Evolutionary conservation across 2,113 vertebrate genomes (phyloP).

Genomic region (Hippoglossus stenolepis): DNA sequence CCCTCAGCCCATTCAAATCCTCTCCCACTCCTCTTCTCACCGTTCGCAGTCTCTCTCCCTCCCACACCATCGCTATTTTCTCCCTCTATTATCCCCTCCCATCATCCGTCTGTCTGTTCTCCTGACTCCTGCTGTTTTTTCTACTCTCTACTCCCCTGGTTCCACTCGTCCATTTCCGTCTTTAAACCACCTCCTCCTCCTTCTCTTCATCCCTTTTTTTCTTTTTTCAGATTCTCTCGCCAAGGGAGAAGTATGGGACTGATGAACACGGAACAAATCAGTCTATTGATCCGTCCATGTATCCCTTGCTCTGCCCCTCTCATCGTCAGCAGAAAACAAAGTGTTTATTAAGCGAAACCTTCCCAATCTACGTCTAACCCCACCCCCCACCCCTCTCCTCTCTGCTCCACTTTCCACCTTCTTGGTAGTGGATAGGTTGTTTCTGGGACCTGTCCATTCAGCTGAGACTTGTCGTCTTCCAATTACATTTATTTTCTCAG

Average conservation of each 20-base stretch:
- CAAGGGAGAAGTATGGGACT: slow-evolving; percentile 51
- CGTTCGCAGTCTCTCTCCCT: slow-evolving; percentile 28
- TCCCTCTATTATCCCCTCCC: slow-evolving; percentile 35
- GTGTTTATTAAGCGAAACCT: slow-evolving; percentile 82
- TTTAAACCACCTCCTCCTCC: slow-evolving; percentile 28
- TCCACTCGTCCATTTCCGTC: slow-evolving; percentile 49
- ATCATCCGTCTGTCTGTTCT: slow-evolving; percentile 49
- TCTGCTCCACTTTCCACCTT: slow-evolving; percentile 5
- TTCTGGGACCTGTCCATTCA: slow-evolving; percentile 57
- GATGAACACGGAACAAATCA: slow-evolving; percentile 77
- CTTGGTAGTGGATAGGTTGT: slow-evolving; percentile 48
- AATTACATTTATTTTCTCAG: slow-evolving; percentile 64
- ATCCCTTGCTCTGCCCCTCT: slow-evolving; percentile 64
- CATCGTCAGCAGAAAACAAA: slow-evolving; percentile 83
- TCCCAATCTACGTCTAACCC: slow-evolving; percentile 57
- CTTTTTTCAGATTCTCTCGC: slow-evolving; percentile 41
- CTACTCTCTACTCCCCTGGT: slow-evolving; percentile 38
- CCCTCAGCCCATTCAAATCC: slow-evolving; percentile 53
- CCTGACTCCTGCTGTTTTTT: slow-evolving; percentile 36
- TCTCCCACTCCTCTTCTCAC: slow-evolving; percentile 28
- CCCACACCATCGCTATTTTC: slow-evolving; percentile 33
- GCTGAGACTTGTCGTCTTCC: slow-evolving; percentile 60
- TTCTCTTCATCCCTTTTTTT: slow-evolving; percentile 18
- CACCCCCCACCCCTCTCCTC: background rate
- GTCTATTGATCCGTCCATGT: slow-evolving; percentile 74